These are phyloP conservation scores for Machimus rusticus DNA, from an alignment of 2,888 invertebrate species.

Conservation along the genomic window DNA sequence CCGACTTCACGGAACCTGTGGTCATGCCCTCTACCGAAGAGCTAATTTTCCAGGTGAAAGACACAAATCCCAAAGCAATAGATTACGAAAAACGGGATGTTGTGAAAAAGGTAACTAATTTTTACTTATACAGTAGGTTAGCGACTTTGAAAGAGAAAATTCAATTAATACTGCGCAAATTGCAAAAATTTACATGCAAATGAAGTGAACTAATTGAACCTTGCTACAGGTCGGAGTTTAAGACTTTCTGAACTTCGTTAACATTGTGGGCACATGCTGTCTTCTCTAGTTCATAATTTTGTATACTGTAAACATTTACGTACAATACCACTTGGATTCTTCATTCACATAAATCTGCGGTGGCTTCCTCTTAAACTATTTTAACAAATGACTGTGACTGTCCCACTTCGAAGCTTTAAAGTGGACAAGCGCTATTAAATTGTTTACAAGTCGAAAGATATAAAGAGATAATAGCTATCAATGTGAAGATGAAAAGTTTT, in stretches of 20 bases:
- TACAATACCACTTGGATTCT: background rate
- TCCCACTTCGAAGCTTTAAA: background rate
- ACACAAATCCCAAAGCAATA: constrained; percentile 59
- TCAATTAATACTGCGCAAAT: background rate
- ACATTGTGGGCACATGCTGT: background rate
- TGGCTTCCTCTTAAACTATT: background rate
- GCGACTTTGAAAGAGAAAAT: background rate
- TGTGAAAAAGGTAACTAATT: constrained; percentile 51
- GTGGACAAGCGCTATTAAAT: no score
- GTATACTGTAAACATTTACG: background rate
- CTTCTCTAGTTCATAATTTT: background rate
- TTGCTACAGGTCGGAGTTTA: background rate
- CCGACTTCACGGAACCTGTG: background rate
- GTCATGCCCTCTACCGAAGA: background rate
- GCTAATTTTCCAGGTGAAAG: constrained; percentile 49
- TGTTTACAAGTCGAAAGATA: background rate
- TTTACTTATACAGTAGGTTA: background rate
- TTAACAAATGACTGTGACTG: background rate
- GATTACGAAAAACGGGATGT: constrained; percentile 60
- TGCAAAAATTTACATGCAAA: background rate
- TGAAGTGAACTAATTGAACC: background rate
- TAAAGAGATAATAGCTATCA: background rate
- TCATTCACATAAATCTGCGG: background rate
- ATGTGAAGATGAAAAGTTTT: background rate
- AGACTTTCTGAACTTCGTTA: background rate